phyloP scores from a whole-genome alignment of 92 coral and sea anemone species.

The Anthopleura xanthogrammica region DNA sequence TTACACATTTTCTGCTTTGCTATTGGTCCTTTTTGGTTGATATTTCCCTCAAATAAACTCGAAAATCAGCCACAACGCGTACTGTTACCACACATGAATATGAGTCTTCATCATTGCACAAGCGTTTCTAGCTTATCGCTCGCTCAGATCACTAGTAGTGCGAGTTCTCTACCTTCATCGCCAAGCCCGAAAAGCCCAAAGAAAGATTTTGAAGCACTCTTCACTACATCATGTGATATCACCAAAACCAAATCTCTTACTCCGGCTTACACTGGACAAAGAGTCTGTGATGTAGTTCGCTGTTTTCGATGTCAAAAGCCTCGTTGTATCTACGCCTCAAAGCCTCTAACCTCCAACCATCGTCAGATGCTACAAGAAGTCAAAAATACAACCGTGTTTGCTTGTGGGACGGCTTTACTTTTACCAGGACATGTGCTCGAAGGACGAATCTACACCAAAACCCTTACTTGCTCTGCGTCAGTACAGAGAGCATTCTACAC shows the following conservation, averaged over 20 bases:
- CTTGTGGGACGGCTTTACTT: slow-evolving; percentile 56
- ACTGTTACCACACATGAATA: too few relatives aligned
- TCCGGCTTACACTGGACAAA: slow-evolving; percentile 47
- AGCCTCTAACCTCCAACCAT: slow-evolving; percentile 47
- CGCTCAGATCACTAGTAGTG: background rate
- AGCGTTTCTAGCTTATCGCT: too few relatives aligned
- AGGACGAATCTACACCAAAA: slow-evolving; percentile 48
- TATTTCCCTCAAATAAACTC: too few relatives aligned
- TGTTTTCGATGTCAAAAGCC: slow-evolving; percentile 78
- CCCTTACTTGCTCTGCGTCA: slow-evolving; percentile 34
- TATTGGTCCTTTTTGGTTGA: too few relatives aligned
- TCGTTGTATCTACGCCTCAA: slow-evolving; percentile 65
- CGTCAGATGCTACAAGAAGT: slow-evolving; percentile 46
- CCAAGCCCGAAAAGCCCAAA: background rate
- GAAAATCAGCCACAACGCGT: too few relatives aligned
- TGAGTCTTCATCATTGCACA: too few relatives aligned
- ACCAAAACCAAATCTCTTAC: background rate
- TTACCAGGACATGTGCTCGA: slow-evolving; percentile 57
- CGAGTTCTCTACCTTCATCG: background rate
- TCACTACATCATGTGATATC: slow-evolving; percentile 32
- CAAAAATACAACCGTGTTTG: slow-evolving; percentile 39
- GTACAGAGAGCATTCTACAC: slow-evolving; percentile 18
- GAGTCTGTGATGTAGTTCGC: slow-evolving; percentile 47
- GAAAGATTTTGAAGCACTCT: background rate
- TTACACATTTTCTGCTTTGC: too few relatives aligned